These are phyloP conservation scores for Eulemur mongoz DNA, from an alignment of 2,797 vertebrate genomes.

Conservation along the genomic window DNA sequence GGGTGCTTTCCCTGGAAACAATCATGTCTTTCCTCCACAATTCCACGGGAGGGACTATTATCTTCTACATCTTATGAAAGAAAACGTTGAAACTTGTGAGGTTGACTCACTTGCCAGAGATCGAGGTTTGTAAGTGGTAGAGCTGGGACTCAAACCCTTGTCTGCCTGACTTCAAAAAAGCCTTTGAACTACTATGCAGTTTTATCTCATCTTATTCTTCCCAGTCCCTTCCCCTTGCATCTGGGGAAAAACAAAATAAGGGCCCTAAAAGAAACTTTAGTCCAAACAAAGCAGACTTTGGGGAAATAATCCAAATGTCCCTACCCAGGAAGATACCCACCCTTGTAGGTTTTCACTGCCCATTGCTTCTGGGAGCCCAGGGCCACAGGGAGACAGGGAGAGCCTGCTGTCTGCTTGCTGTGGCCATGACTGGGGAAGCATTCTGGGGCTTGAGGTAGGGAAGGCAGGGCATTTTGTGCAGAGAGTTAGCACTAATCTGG, in stretches of 20 bases:
- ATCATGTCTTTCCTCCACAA: not conserved
- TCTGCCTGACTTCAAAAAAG: not conserved
- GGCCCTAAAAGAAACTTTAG: not conserved
- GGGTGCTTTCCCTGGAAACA: not conserved
- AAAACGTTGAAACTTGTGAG: not conserved
- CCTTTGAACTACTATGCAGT: not conserved
- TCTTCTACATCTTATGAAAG: not conserved
- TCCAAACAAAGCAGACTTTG: not conserved
- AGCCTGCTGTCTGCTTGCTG: not conserved
- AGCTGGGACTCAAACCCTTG: not conserved
- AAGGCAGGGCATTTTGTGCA: not conserved
- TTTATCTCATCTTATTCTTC: not conserved
- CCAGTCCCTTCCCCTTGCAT: not conserved
- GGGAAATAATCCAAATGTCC: not conserved
- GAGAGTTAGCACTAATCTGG: not conserved
- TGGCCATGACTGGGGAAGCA: fast-evolving
- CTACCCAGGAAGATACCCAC: too few species aligned
- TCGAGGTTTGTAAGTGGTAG: not conserved
- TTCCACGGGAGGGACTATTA: not conserved
- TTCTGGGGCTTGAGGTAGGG: not conserved
- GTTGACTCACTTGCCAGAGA: not conserved
- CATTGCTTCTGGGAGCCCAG: not conserved
- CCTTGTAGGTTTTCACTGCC: not conserved
- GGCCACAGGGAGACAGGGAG: not conserved
- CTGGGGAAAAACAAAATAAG: not conserved